Percentiles rank a stretch among this genome's conserved stretches.
phyloP scores from a whole-genome alignment of 2,797 vertebrate species.

The Rhinatrema bivittatum region DNA sequence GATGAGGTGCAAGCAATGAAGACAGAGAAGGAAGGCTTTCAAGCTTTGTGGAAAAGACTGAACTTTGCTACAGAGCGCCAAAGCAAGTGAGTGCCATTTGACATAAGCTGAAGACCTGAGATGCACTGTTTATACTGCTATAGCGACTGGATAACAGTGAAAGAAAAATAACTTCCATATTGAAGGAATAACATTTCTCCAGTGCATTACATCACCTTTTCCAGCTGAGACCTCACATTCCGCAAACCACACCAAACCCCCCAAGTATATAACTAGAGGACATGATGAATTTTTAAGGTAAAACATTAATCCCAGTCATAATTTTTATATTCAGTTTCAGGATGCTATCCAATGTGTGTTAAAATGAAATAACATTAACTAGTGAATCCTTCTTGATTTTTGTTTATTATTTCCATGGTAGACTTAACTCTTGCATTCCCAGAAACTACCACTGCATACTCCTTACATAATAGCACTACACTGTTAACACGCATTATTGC shows the following conservation, averaged over 20 bases:
- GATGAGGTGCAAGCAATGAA: too few species aligned
- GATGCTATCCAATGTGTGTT: constrained; percentile 24
- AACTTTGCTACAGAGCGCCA: too few species aligned
- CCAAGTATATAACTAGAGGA: constrained; percentile 29
- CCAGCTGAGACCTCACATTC: constrained; percentile 39
- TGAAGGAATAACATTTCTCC: constrained; percentile 13
- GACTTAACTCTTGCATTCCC: too few species aligned
- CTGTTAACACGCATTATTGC: too few species aligned
- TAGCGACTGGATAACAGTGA: constrained; percentile 17
- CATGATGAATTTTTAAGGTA: constrained; percentile 32
- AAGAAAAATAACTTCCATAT: constrained; percentile 25
- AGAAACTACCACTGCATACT: too few species aligned
- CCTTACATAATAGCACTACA: too few species aligned
- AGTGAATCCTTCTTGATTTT: too few species aligned
- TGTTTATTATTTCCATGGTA: too few species aligned
- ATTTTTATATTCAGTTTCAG: constrained; percentile 2
- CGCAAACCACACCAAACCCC: constrained; percentile 16
- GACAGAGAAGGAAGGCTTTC: too few species aligned
- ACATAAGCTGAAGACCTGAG: background rate
- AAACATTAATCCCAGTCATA: constrained; percentile 19
- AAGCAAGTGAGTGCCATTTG: too few species aligned
- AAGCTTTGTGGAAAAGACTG: too few species aligned
- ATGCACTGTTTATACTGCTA: constrained; percentile 15
- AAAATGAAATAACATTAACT: too few species aligned
- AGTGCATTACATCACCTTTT: constrained; percentile 38